Conservation (phyloP, 1,140 invertebrate species). For the Aphaenogaster floridana region DNA sequence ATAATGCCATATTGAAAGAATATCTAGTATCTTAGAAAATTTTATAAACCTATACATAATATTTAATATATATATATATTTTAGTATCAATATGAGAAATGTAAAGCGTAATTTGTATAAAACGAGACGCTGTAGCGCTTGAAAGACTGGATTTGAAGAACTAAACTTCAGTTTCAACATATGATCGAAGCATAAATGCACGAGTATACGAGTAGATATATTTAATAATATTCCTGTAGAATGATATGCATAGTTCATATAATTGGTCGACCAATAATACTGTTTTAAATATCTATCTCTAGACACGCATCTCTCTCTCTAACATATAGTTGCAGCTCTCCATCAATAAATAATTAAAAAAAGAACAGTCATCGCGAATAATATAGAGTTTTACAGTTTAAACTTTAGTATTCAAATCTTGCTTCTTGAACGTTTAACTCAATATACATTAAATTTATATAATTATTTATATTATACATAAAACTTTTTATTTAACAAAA, state of each 20-base stretch:
- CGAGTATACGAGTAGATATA: constrained; percentile 30
- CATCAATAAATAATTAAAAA: neutral
- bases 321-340: neutral
- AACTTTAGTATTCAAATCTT: no score
- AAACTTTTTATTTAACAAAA: neutral
- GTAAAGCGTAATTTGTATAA: neutral
- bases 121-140: neutral
- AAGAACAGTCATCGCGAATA: no score
- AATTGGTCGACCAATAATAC: constrained; percentile 23
- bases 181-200: constrained; percentile 7
- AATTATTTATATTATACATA: neutral
- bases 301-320: neutral
- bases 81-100: neutral
- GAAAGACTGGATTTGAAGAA: constrained; percentile 38
- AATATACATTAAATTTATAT: no score
- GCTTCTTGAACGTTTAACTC: no score
- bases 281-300: constrained; percentile 2
- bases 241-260: constrained; percentile 33
- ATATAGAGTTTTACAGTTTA: neutral
- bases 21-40: constrained; percentile 10
- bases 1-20: constrained; percentile 27
- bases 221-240: neutral
- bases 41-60: constrained; percentile 12
- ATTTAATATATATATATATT: neutral
- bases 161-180: constrained; percentile 21